A percentile compares a stretch with the other conserved stretches of the same genome.
Conservation (phyloP, 2,113 vertebrate genomes). For the Hystrix cristata region DNA sequence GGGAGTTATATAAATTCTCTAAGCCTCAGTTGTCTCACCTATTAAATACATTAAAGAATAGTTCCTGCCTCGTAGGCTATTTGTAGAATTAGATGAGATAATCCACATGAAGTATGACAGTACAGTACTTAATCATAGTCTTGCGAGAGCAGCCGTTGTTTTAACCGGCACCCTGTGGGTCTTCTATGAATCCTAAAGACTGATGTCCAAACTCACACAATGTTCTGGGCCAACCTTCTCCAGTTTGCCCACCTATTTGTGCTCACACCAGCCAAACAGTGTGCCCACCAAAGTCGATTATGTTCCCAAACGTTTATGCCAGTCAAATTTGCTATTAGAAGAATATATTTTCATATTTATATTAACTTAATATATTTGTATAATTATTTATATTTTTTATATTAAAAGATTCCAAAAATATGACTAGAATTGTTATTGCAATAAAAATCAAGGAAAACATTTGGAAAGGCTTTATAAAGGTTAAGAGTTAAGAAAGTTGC, state of each 20-base stretch:
- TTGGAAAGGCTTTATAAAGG: conserved; percentile 31
- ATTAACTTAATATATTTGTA: background rate
- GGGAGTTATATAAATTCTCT: background rate
- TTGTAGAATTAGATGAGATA: conserved; percentile 22
- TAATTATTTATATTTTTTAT: background rate
- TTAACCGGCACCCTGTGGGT: background rate
- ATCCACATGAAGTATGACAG: background rate
- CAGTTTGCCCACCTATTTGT: background rate
- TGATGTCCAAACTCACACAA: background rate
- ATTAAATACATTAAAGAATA: background rate
- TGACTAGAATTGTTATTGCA: background rate
- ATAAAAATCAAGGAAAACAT: background rate
- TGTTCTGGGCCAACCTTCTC: background rate
- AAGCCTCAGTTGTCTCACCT: background rate
- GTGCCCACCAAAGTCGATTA: background rate
- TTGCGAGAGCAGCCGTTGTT: background rate
- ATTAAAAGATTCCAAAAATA: background rate
- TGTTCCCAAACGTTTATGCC: background rate
- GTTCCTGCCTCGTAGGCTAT: background rate
- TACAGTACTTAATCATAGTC: background rate
- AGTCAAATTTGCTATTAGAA: background rate
- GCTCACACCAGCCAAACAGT: background rate
- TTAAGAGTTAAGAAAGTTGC: background rate
- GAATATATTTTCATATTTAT: background rate
- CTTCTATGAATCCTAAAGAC: background rate